phyloP scores from a whole-genome alignment of 2,888 invertebrate genomes.

The Drosophila barbarae region DNA sequence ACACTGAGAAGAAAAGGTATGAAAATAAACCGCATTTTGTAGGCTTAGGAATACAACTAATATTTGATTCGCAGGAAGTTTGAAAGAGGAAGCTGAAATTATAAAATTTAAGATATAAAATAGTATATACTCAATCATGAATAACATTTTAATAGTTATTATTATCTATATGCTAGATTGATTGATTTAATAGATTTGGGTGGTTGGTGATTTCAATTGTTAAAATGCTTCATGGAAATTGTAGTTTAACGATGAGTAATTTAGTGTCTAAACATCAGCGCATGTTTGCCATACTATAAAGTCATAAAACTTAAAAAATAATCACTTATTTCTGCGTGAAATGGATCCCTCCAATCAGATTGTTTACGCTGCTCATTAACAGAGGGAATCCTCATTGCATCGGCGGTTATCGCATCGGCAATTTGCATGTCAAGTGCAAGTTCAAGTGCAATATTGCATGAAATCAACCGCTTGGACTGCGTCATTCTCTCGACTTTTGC shows the following conservation, averaged over 20 bases:
- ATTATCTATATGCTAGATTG: neutral
- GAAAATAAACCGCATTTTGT: slow-evolving; percentile 1
- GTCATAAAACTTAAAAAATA: neutral
- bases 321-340: slow-evolving; percentile 1
- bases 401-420: slow-evolving; percentile 25
- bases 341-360: neutral
- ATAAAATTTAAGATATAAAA: neutral
- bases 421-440: slow-evolving; percentile 62
- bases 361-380: slow-evolving; percentile 7
- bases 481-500: slow-evolving; percentile 36
- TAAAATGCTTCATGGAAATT: neutral
- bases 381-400: slow-evolving; percentile 14
- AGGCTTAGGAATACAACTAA: neutral
- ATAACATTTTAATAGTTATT: neutral
- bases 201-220: neutral
- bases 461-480: slow-evolving; percentile 28
- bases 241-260: too few relatives aligned
- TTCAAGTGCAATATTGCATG: slow-evolving; percentile 51
- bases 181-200: neutral
- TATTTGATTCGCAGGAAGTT: neutral
- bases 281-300: neutral
- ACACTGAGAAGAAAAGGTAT: neutral
- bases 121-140: neutral
- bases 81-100: neutral
- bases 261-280: too few relatives aligned